Evolutionary conservation across 2,113 vertebrate species (phyloP).

Genomic region (Sander vitreus): DNA sequence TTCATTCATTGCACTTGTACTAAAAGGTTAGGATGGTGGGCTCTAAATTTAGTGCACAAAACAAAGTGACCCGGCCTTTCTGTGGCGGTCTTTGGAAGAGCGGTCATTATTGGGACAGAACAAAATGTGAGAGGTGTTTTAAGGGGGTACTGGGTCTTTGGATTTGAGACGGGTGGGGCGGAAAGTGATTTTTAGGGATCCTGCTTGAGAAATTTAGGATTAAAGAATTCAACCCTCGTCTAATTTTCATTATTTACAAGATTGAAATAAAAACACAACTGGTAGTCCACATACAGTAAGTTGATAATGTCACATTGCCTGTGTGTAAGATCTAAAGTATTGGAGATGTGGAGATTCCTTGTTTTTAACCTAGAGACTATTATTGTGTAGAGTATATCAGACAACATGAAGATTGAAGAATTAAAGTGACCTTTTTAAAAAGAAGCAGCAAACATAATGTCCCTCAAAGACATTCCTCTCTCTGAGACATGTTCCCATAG

Average conservation of each 20-base stretch:
- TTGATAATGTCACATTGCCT: slow-evolving; percentile 49
- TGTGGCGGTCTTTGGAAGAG: slow-evolving; percentile 88
- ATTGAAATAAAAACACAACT: slow-evolving; percentile 70
- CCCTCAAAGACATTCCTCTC: slow-evolving; percentile 77
- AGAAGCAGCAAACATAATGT: slow-evolving; percentile 85
- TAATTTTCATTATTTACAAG: slow-evolving; percentile 84
- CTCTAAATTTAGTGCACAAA: slow-evolving; percentile 88
- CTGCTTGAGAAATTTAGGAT: slow-evolving; percentile 63
- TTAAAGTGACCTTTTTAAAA: slow-evolving; percentile 87
- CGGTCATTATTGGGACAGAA: slow-evolving; percentile 82
- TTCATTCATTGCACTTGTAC: slow-evolving; percentile 89
- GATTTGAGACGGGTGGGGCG: slow-evolving; percentile 42
- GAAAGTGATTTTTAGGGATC: slow-evolving; percentile 44
- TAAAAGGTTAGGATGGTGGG: slow-evolving; percentile 83
- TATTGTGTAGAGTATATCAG: slow-evolving; percentile 61
- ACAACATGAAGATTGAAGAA: slow-evolving; percentile 76
- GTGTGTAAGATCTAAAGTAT: slow-evolving; percentile 47
- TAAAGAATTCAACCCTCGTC: slow-evolving; percentile 79
- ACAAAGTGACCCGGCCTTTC: slow-evolving; percentile 68
- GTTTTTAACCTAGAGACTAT: slow-evolving; percentile 61
- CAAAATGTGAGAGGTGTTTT: slow-evolving; percentile 20
- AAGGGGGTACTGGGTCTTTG: slow-evolving; percentile 55
- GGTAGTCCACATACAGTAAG: slow-evolving; percentile 53
- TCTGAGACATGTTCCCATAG: slow-evolving; percentile 71
- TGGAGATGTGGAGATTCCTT: slow-evolving; percentile 56